Evolutionary conservation across 2,888 invertebrate species (phyloP).

Genomic region (Drosophila conformis): DNA sequence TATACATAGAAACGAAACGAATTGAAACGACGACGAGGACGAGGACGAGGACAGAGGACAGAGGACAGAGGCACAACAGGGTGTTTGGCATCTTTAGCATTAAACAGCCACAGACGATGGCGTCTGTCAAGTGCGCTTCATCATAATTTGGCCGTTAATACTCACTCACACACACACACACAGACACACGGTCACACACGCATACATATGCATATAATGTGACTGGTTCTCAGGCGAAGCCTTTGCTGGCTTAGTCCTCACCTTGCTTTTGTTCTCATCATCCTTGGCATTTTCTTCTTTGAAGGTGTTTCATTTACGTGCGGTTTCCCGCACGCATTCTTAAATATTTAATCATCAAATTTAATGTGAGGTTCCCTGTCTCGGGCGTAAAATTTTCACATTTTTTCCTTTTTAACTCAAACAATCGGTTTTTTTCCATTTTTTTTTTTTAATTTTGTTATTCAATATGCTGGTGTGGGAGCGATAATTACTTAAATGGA

Average conservation of each 20-base stretch:
- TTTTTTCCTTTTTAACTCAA: neutral
- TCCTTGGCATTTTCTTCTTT: constrained; percentile 33
- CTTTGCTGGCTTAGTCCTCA: constrained; percentile 47
- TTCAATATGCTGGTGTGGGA: neutral
- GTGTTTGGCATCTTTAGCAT: constrained; percentile 36
- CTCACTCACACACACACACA: constrained; percentile 33
- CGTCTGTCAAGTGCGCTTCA: constrained; percentile 72
- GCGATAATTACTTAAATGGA: neutral
- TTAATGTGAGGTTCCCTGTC: constrained; percentile 60
- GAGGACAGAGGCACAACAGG: constrained; percentile 52
- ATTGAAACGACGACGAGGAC: constrained; percentile 38
- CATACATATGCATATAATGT: neutral
- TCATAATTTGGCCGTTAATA: constrained; percentile 76
- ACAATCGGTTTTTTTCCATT: neutral
- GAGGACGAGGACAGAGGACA: constrained; percentile 19
- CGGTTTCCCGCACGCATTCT: constrained; percentile 54
- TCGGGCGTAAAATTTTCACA: neutral
- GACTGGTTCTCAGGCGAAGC: constrained; percentile 29
- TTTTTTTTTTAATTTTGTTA: neutral
- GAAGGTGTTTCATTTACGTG: constrained; percentile 51
- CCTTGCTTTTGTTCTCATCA: constrained; percentile 24
- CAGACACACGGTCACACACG: neutral
- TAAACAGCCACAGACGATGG: constrained; percentile 58
- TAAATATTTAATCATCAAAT: constrained; percentile 76
- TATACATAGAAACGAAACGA: constrained; percentile 58